phyloP scores from a whole-genome alignment of 2,888 invertebrate species.

The Watsonalla binaria region DNA sequence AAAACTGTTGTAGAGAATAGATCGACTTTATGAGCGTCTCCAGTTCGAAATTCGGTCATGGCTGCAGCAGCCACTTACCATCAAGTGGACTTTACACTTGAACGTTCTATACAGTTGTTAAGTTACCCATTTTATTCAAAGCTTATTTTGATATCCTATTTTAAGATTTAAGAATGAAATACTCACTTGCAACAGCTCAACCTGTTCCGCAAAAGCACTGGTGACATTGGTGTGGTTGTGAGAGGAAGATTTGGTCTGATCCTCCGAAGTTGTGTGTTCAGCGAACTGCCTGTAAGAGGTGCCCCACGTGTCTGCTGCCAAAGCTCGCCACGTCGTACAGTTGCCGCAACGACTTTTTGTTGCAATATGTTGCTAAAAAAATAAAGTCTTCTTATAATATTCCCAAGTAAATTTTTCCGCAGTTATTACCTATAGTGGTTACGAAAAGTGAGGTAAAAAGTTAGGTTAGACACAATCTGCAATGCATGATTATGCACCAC shows the following conservation, averaged over 20 bases:
- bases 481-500: too few relatives aligned
- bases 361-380: conserved; percentile 58
- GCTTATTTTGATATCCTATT: neutral
- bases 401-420: too few relatives aligned
- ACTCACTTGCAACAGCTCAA: conserved; percentile 55
- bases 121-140: neutral
- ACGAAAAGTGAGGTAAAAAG: too few relatives aligned
- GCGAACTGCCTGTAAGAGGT: conserved; percentile 51
- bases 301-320: conserved; percentile 79
- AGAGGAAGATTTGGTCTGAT: neutral
- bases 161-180: neutral
- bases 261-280: conserved; percentile 15
- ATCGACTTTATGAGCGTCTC: too few relatives aligned
- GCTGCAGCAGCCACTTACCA: too few relatives aligned
- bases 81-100: too few relatives aligned
- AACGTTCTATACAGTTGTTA: too few relatives aligned
- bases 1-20: too few relatives aligned
- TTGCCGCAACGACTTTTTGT: conserved; percentile 62
- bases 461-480: too few relatives aligned
- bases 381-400: neutral
- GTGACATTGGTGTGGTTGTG: conserved; percentile 24
- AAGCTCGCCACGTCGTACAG: conserved; percentile 71
- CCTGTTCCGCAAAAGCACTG: conserved; percentile 43
- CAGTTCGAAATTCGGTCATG: too few relatives aligned
- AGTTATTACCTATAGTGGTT: too few relatives aligned